Base-by-base conservation (phyloP, 2,113 vertebrate genomes). In the Antigone vipio region DNA sequence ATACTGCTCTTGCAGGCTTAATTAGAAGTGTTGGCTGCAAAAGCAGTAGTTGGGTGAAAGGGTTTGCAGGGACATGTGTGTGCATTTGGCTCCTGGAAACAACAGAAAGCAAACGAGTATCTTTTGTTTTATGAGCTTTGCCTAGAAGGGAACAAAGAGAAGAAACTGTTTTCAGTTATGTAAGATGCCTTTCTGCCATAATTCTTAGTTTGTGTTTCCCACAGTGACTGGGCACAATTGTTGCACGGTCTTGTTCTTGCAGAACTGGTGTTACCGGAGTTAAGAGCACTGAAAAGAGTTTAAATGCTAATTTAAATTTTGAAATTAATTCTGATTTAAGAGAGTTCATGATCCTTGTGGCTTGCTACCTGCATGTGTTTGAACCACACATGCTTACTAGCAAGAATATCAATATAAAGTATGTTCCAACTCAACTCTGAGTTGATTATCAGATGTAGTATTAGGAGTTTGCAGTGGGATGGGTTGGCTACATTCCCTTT, bases 101-200 rank as follows among this genome's bases (percentile, higher is more conserved):
- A 84, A 77, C 30, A 89, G 27, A 88, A 92, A 66, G n/a, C 59
- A 86, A 92, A 59, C 55, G 1, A 83, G 55, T 66, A 45, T 50
- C 32, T 88, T 89, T 80, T 82, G 53, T 60, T 82, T 89, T 66
- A 52, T 11, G 12, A 75, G 40, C 47, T 91, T 88, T 91, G 56
- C 60, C 72, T 87, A 55, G 87, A 91, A 79, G 45, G 53, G 53
- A 89, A 77, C 30, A 75, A 58, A 82, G 90, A 73, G 75, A 74
- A 83, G 19, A 87, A 88, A 59, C 30, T 74, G 30, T 81, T 64
- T 72, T 56, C 63, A n/a, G n/a, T 92, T 95, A 95, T 1, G 9
- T 83, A 96, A 96, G 93, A 34, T 86, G 92, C 56, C 32, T 89
- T 93, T 90, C 76, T 68, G 63, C 35, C 73, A 64, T 44, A 78